Percentiles rank a stretch among this genome's conserved stretches.
Evolutionary conservation across 2,797 vertebrate genomes (phyloP).

Genomic region (Platalea minor): DNA sequence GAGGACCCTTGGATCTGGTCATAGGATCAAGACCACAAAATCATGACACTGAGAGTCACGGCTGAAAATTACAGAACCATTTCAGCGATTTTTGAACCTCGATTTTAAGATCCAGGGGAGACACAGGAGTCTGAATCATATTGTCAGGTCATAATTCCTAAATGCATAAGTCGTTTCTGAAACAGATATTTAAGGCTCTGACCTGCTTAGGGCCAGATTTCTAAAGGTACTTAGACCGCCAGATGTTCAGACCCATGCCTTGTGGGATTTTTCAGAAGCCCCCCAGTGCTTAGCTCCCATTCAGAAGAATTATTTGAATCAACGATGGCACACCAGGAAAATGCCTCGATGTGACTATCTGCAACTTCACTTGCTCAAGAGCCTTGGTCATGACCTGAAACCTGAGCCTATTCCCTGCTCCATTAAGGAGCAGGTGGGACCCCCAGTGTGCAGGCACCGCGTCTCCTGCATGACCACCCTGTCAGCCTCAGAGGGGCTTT

Average conservation of each 20-base stretch:
- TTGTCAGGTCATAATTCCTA: neutral
- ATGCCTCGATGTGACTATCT: neutral
- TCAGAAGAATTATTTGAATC: neutral
- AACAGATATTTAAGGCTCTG: neutral
- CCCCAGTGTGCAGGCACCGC: neutral
- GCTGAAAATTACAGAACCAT: neutral
- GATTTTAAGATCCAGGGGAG: neutral
- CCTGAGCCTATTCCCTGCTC: neutral
- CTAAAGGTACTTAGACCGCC: neutral
- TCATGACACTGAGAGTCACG: neutral
- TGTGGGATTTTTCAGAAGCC: neutral
- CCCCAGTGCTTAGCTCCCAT: neutral
- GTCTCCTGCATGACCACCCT: neutral
- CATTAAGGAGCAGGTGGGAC: neutral
- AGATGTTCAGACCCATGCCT: neutral
- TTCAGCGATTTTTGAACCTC: neutral
- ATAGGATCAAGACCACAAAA: neutral
- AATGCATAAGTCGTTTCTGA: neutral
- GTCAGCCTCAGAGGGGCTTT: neutral
- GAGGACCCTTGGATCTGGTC: neutral
- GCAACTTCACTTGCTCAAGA: neutral
- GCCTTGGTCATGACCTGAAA: neutral
- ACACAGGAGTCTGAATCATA: fast-evolving
- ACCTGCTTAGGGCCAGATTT: neutral
- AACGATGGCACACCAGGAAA: neutral